These are phyloP conservation scores for Cliona cf. orientalis DNA, from an alignment of 37 sponge, comb jelly and placozoan genomes.

Conservation along the genomic window DNA sequence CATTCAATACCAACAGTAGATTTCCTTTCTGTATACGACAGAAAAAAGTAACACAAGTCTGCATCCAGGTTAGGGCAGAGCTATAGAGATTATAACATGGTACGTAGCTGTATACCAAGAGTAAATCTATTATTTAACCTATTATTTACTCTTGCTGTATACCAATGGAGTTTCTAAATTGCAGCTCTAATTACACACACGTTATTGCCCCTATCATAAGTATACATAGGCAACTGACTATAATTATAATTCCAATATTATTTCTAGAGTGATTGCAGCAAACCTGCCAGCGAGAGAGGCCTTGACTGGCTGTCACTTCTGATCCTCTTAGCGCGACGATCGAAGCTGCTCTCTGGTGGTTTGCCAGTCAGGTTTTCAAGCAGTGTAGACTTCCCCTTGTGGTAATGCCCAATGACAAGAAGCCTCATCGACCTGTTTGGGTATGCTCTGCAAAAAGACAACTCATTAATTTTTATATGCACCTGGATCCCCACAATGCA, in stretches of 20 bases:
- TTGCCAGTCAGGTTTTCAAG: constrained; percentile 25
- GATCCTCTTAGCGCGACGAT: constrained; percentile 8
- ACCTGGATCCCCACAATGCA: no score
- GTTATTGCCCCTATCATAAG: no score
- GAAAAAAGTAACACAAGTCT: not conserved
- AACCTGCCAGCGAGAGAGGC: constrained; percentile 19
- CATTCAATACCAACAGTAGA: constrained; percentile 77
- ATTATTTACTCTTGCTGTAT: no score
- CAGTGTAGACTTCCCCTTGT: constrained; percentile 70
- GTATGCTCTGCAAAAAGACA: constrained; percentile 32
- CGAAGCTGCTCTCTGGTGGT: not conserved
- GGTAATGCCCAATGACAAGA: constrained; percentile 65
- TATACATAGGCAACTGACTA: no score
- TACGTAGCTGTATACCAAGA: no score
- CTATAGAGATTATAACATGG: no score
- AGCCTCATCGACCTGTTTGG: constrained; percentile 64
- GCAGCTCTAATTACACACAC: no score
- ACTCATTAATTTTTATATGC: no score
- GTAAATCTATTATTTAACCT: no score
- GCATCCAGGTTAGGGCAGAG: not conserved
- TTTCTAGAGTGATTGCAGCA: not conserved
- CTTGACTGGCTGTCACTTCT: not conserved
- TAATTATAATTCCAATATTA: no score
- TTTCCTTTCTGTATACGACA: not conserved
- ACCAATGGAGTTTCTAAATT: no score